Percentiles rank a stretch among this genome's conserved stretches.
phyloP scores from a whole-genome alignment of 92 coral and sea anemone genomes.

The Porites rus region DNA sequence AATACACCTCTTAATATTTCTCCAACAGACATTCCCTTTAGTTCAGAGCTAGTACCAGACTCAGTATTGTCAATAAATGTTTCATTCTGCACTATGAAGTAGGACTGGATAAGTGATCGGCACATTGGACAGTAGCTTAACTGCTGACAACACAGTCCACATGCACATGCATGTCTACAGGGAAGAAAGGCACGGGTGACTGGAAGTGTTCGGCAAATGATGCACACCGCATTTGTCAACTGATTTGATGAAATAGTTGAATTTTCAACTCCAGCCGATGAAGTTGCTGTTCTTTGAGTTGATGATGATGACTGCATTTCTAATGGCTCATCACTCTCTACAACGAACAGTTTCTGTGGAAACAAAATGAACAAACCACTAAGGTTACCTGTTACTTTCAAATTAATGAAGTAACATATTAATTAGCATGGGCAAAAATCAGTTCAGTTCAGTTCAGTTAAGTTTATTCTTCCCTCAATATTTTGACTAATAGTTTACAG shows the following conservation, averaged over 20 bases:
- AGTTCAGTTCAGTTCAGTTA: too few species aligned
- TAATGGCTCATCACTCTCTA: conserved; percentile 40
- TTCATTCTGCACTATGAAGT: conserved; percentile 82
- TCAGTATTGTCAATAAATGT: conserved; percentile 64
- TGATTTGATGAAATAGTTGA: conserved; percentile 13
- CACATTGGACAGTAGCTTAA: conserved; percentile 93
- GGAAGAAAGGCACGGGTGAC: conserved; percentile 91
- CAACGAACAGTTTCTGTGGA: conserved; percentile 64
- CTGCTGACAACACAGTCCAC: conserved; percentile 81
- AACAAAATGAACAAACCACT: not conserved
- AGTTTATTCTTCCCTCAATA: too few species aligned
- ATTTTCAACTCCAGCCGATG: conserved; percentile 2
- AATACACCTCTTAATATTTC: conserved; percentile 82
- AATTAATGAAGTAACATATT: too few species aligned
- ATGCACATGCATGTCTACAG: conserved; percentile 96
- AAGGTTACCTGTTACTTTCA: not conserved
- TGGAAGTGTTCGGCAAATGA: conserved; percentile 85
- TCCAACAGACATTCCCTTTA: conserved; percentile 73
- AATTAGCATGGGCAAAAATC: too few species aligned
- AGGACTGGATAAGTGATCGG: conserved; percentile 84
- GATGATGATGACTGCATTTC: conserved; percentile 1
- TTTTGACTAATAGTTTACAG: too few species aligned
- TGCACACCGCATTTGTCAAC: conserved; percentile 66
- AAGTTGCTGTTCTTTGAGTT: not conserved
- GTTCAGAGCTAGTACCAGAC: conserved; percentile 76